Evolutionary conservation across 2,797 vertebrate genomes (phyloP).

Genomic region (Brotula barbata): DNA sequence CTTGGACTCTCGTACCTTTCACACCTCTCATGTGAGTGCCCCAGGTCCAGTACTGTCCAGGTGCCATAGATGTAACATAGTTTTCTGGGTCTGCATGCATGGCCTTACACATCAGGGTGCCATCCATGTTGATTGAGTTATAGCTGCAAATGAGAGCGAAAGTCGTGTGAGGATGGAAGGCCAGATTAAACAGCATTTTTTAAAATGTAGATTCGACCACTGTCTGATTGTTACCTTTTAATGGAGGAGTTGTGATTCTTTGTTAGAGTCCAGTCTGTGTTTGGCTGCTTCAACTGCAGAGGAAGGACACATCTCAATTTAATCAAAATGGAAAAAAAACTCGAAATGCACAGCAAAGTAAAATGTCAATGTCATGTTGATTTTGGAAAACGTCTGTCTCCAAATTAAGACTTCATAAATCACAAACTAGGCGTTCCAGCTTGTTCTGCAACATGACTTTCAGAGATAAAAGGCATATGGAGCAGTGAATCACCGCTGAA

Average conservation of each 20-base stretch:
- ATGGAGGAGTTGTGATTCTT: conserved; percentile 84
- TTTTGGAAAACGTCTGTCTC: too few species aligned
- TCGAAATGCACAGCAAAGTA: too few species aligned
- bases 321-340: too few species aligned
- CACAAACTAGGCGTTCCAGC: too few species aligned
- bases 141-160: conserved; percentile 66
- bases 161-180: too few species aligned
- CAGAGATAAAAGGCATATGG: too few species aligned
- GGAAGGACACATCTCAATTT: conserved; percentile 19
- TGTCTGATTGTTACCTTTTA: conserved; percentile 89
- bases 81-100: conserved; percentile 82
- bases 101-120: conserved; percentile 79
- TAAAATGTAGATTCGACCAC: too few species aligned
- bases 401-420: too few species aligned
- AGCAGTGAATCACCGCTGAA: too few species aligned
- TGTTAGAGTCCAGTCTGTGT: conserved; percentile 86
- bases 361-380: too few species aligned
- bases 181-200: too few species aligned
- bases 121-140: conserved; percentile 84
- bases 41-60: conserved; percentile 86
- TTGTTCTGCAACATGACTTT: too few species aligned
- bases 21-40: conserved; percentile 79
- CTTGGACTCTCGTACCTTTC: conserved; percentile 60
- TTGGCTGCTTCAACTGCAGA: conserved; percentile 89
- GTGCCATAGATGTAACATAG: conserved; percentile 83